phyloP scores from a whole-genome alignment of 92 coral and sea anemone genomes.

The Zoanthus sansibaricus region DNA sequence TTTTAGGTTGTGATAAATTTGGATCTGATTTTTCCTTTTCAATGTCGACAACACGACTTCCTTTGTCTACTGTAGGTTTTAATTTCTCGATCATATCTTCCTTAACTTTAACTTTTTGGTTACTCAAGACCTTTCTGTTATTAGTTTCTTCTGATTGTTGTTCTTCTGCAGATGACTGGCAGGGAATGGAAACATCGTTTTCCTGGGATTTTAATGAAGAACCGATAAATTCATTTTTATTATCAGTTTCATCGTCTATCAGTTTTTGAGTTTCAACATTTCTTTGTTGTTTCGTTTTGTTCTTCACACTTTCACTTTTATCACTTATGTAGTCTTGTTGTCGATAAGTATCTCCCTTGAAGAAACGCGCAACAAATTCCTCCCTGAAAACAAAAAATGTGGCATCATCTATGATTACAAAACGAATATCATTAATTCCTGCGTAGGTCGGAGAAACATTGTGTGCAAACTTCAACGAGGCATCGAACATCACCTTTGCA shows the following conservation, averaged over 20 bases:
- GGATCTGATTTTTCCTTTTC: not conserved
- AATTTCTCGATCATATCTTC: not conserved
- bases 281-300: too few relatives aligned
- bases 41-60: not conserved
- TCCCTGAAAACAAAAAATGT: conserved; percentile 20
- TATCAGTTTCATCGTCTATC: not conserved
- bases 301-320: not conserved
- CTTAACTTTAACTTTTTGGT: not conserved
- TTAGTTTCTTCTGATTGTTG: not conserved
- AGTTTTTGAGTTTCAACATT: too few relatives aligned
- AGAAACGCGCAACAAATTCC: conserved; percentile 12
- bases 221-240: not conserved
- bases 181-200: not conserved
- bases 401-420: conserved; percentile 32
- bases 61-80: not conserved
- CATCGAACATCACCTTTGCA: conserved; percentile 42
- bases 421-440: conserved; percentile 36
- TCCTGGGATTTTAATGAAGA: too few relatives aligned
- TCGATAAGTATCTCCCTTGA: not conserved
- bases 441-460: conserved; percentile 19
- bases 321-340: not conserved
- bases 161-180: not conserved
- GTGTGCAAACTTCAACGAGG: conserved; percentile 24
- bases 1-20: not conserved
- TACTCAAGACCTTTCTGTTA: not conserved